Base-by-base conservation (phyloP, 1,140 invertebrate species). In the Venustaconcha ellipsiformis region DNA sequence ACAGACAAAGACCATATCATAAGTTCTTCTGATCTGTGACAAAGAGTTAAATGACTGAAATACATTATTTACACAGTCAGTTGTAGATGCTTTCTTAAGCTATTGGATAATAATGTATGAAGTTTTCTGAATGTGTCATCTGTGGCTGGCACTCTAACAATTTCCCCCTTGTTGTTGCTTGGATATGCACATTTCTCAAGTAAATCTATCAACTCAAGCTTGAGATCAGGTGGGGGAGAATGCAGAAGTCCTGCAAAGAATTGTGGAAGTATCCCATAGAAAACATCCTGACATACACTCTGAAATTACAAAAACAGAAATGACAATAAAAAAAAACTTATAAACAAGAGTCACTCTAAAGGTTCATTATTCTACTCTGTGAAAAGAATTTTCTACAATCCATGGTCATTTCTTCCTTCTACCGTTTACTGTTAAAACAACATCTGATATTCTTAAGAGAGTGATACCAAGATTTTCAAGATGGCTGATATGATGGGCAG, bases 271-370 rank as follows among this genome's bases (percentile, higher is more conserved):
- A 60, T 72, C 14, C 74, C 74, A 15, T 79, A 59, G 58, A 84
- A 78, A n/a, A 82, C 80, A 23, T 84, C 76, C 48, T 80, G 72
- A 76, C 82, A 84, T 14, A 84, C 57, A 67, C 67, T 74, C 82
- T 83, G 74, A 65, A 83, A 83, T 63, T 15, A 37, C 48, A 63
- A 78, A 55, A 55, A 78, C 26, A 55, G 67, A 70, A 72, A 58
- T 63, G 13, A 57, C 23, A 26, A 26, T 58, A 18, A n/a, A 71
- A 57, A 30, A 55, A 55, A 64, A 59, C n/a, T 58, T 58, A 11
- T 58, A 70, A 14, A 23, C n/a, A 37, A 20, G 58, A 20, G 30
- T 48, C 37, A 0, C 37, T 48, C 37, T 48, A 48, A 48, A 11
- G 0, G 37, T 8, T 11, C 11, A 48, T 0, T 48, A 8, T 11